Conservation (phyloP, 35 echinoderm and acorn worm species). For the Heliocidaris tuberculata region DNA sequence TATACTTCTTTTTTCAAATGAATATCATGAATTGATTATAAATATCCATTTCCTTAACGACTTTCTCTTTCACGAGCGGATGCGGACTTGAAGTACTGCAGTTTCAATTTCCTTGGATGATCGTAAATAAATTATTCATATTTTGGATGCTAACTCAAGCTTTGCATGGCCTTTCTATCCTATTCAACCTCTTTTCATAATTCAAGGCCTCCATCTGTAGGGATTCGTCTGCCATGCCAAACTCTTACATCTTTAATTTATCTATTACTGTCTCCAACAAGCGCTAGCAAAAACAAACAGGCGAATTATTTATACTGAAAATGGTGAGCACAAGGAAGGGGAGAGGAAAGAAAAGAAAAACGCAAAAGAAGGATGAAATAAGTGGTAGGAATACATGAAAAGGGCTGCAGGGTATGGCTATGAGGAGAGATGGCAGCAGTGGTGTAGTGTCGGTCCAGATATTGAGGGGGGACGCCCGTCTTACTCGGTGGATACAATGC, state of each 20-base stretch:
- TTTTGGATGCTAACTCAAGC: background rate
- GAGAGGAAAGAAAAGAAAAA: background rate
- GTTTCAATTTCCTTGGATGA: background rate
- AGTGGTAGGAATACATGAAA: no score
- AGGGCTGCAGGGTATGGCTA: no score
- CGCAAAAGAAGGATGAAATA: background rate
- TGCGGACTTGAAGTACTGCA: background rate
- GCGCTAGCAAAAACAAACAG: background rate
- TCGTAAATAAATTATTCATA: background rate
- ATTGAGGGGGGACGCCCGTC: no score
- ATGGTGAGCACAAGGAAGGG: background rate
- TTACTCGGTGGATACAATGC: no score
- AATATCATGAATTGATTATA: background rate
- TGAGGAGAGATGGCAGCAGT: no score
- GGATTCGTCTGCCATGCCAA: background rate
- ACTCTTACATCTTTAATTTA: slow-evolving; percentile 5
- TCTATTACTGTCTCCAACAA: background rate
- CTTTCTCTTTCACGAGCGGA: background rate
- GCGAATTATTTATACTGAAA: background rate
- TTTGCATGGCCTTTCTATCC: background rate
- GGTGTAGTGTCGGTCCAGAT: no score
- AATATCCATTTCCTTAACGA: background rate
- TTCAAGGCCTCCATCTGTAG: background rate
- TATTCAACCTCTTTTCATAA: background rate
- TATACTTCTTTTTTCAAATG: no score